phyloP scores from a whole-genome alignment of 2,113 vertebrate genomes.

The Aramus guarauna region DNA sequence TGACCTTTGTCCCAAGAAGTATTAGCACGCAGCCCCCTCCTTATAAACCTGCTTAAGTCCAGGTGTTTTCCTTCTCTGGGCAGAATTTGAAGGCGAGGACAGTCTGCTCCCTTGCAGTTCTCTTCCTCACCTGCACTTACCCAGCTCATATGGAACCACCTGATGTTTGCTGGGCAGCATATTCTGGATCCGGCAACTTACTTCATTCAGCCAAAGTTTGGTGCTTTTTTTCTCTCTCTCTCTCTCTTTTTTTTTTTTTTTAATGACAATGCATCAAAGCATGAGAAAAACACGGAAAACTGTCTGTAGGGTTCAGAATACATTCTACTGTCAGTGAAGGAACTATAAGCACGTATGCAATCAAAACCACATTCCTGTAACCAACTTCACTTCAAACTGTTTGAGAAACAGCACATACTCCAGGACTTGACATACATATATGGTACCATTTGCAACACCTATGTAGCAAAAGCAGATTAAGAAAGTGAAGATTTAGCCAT shows the following conservation, averaged over 20 bases:
- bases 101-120: not conserved
- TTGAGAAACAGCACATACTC: not conserved
- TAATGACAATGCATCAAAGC: not conserved
- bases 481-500: not conserved
- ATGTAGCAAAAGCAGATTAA: not conserved
- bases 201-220: not conserved
- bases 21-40: not conserved
- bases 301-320: not conserved
- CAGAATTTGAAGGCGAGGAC: not conserved
- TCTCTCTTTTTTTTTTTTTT: not conserved
- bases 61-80: not conserved
- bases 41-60: not conserved
- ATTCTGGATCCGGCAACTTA: not conserved
- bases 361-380: not conserved
- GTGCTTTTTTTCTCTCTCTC: fast-evolving
- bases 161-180: not conserved
- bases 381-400: not conserved
- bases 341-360: not conserved
- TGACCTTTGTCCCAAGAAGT: not conserved
- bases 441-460: not conserved
- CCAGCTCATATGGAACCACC: not conserved
- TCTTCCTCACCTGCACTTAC: not conserved
- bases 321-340: not conserved
- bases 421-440: not conserved
- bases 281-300: not conserved